Conservation (phyloP, 2,888 invertebrate species). For the Morpho achilles region DNA sequence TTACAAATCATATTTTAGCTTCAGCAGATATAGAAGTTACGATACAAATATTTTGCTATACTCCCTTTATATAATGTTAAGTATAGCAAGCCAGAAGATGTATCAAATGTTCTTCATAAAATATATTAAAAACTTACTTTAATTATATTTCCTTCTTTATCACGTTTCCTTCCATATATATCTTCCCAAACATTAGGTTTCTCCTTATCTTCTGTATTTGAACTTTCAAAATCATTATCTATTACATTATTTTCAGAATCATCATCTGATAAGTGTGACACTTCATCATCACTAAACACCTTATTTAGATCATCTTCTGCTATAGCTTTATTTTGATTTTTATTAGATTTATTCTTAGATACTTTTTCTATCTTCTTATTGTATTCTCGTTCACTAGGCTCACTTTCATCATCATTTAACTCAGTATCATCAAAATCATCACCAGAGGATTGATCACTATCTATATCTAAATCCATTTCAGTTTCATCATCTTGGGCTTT, state of each 20-base stretch:
- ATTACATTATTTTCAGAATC: constrained; percentile 39
- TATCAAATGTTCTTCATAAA: not conserved
- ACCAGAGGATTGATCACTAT: constrained; percentile 28
- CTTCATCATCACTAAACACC: constrained; percentile 71
- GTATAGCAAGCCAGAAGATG: too few species aligned
- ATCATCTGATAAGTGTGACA: constrained; percentile 58
- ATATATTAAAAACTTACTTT: constrained; percentile 54
- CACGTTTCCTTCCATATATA: constrained; percentile 93
- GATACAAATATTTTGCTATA: too few species aligned
- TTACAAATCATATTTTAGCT: too few species aligned
- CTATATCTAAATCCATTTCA: constrained; percentile 25
- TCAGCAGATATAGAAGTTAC: too few species aligned
- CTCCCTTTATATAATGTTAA: too few species aligned
- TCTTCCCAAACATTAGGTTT: constrained; percentile 86
- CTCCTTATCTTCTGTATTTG: constrained; percentile 31
- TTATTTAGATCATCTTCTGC: constrained; percentile 52
- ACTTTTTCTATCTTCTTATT: constrained; percentile 19
- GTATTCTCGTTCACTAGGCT: constrained; percentile 16
- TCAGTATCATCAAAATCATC: constrained; percentile 29
- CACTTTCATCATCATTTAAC: constrained; percentile 21
- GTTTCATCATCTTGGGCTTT: constrained; percentile 27
- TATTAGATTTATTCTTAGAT: constrained; percentile 22
- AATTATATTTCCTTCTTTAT: constrained; percentile 88
- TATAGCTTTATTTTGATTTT: constrained; percentile 42
- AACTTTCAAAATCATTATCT: constrained; percentile 30